Conservation (phyloP, 2,888 invertebrate genomes). For the Drosophila meridiana region DNA sequence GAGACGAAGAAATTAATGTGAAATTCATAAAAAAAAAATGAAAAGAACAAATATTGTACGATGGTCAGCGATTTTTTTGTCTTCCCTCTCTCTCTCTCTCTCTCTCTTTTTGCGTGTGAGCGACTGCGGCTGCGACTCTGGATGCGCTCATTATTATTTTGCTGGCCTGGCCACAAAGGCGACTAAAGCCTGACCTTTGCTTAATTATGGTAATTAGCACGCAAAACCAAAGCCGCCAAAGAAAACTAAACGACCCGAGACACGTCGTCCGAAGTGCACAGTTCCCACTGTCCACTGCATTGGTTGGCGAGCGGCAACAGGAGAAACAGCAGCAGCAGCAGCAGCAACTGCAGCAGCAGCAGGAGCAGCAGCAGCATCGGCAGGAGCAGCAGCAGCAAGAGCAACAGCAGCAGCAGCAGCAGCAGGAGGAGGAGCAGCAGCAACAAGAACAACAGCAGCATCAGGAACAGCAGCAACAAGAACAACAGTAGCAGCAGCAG, state of each 20-base stretch:
- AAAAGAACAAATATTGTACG: conserved; percentile 46
- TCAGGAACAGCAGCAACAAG: conserved; percentile 5
- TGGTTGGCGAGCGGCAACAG: conserved; percentile 5
- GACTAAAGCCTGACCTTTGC: conserved; percentile 81
- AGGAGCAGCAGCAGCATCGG: neutral
- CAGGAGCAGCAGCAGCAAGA: too few relatives aligned
- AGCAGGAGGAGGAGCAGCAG: too few relatives aligned
- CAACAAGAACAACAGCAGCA: neutral
- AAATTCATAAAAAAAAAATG: conserved; percentile 12
- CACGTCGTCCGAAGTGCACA: conserved; percentile 41
- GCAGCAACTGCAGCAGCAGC: too few relatives aligned
- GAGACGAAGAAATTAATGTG: conserved; percentile 6
- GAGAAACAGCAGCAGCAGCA: conserved; percentile 1
- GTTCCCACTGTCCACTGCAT: conserved; percentile 39
- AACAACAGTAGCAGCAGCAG: too few relatives aligned
- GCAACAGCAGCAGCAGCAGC: neutral
- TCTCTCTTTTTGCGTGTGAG: conserved; percentile 9
- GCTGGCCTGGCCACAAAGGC: conserved; percentile 71
- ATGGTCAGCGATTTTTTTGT: conserved; percentile 63
- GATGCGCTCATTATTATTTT: conserved; percentile 74
- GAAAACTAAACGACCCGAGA: conserved; percentile 63
- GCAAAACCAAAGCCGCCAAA: conserved; percentile 51
- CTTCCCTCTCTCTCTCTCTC: too few relatives aligned
- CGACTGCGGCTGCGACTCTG: conserved; percentile 1
- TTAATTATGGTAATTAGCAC: conserved; percentile 79